Base-by-base conservation (phyloP, 2,888 invertebrate species). In the Vannuccia rotundouncinata region DNA sequence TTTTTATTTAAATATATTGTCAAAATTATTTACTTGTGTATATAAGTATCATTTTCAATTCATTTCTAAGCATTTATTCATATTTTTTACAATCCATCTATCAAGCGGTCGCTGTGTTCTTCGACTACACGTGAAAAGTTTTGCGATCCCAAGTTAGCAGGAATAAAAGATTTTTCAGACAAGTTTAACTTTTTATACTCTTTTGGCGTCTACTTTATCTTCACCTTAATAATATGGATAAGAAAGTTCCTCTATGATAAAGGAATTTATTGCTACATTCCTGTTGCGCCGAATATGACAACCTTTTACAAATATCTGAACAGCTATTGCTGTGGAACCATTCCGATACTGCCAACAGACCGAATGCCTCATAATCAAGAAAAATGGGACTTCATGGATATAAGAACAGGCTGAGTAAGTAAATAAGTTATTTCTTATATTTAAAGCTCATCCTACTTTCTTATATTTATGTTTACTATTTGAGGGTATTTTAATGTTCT, bases 261-360 rank as follows among this genome's bases (percentile, higher is more conserved):
- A 13, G 22, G 77, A 2, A 79, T 80, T n/a, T 25, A 79, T 5
- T 80, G 80, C 79, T 80, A 80, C 29, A 80, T 59, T 17, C 80
- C 80, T 2, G 74, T 74, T 10, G 79, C 17, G 22, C 80, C 80
- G n/a, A 45, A 31, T 0, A 78, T 79, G 1, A 29, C 77, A 10
- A 29, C 28, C 1, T 79, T 79, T 29, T 29, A 79, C 2, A 25
- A 79, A 1, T 79, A 79, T 79, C 45, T 80, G 17, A 78, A 80
- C 29, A 80, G 59, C 59, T 80, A 79, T 31, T 80, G 80, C 27
- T 80, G 80, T 28, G 80, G 80, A n/a, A 80, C 78, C 5, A 78
- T 78, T 5, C 78, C 78, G 5, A 2, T 78, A 1, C 10, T 45
- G n/a, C 59, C 28, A 5, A 74, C 5, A 1, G 78, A 78, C 59